Conservation (phyloP, 2,113 vertebrate genomes). For the Columbina picui region DNA sequence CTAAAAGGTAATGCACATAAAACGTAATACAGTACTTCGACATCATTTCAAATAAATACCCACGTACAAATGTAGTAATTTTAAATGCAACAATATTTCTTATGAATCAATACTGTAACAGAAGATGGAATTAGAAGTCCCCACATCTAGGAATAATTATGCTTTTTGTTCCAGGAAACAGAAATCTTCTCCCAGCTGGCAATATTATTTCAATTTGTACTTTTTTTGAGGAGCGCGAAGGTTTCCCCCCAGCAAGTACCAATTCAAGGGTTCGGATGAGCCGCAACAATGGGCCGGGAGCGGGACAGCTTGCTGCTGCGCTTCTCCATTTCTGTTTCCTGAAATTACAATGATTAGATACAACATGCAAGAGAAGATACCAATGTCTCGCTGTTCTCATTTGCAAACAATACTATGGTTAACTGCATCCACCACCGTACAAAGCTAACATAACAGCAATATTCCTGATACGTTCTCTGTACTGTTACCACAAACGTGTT, state of each 20-base stretch:
- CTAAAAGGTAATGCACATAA: constrained; percentile 94
- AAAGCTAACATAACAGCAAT: constrained; percentile 71
- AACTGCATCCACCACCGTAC: constrained; percentile 83
- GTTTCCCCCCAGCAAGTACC: constrained; percentile 42
- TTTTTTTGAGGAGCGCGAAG: constrained; percentile 67
- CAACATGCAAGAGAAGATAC: constrained; percentile 82
- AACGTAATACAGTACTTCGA: constrained; percentile 95
- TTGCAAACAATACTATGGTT: constrained; percentile 86
- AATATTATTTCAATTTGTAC: constrained; percentile 83
- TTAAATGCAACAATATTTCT: constrained; percentile 93
- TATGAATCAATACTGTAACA: constrained; percentile 96
- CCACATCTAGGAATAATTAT: constrained; percentile 89
- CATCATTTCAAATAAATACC: constrained; percentile 97
- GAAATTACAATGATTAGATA: constrained; percentile 88
- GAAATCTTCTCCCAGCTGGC: constrained; percentile 79
- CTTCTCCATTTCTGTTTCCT: constrained; percentile 93
- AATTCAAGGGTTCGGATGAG: constrained; percentile 65
- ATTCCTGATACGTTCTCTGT: constrained; percentile 65
- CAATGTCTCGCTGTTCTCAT: constrained; percentile 77
- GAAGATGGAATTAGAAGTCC: constrained; percentile 89
- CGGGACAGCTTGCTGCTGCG: constrained; percentile 80
- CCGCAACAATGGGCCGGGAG: constrained; percentile 80
- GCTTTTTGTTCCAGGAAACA: constrained; percentile 95
- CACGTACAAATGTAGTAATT: constrained; percentile 90
- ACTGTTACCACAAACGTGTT: constrained; percentile 71